Percentiles rank a stretch among this genome's conserved stretches.
Evolutionary conservation across 2,113 vertebrate genomes (phyloP).

Genomic region (cattle (Bos taurus)): ARS-UCD2.0 NC_037335.1:103686001-103686500

Average conservation of each 20-base stretch:
- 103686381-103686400: not conserved
- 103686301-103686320: not conserved
- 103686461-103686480: not conserved
- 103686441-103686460: not conserved
- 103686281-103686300: not conserved
- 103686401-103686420: not conserved
- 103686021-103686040: not conserved
- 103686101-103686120: not conserved
- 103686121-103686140: not conserved
- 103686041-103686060: not conserved
- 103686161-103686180: rapidly evolving
- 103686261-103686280: too few relatives aligned
- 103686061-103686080: not conserved
- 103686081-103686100: rapidly evolving
- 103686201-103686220: not conserved
- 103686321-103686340: not conserved
- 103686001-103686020: rapidly evolving
- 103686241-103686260: not conserved
- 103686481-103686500: not conserved
- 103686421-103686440: not conserved
- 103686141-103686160: not conserved
- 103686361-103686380: not conserved
- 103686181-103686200: rapidly evolving
- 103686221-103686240: too few relatives aligned
- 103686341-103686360: not conserved